Conservation (phyloP, 2,113 vertebrate species). For the Epinephelus lanceolatus region DNA sequence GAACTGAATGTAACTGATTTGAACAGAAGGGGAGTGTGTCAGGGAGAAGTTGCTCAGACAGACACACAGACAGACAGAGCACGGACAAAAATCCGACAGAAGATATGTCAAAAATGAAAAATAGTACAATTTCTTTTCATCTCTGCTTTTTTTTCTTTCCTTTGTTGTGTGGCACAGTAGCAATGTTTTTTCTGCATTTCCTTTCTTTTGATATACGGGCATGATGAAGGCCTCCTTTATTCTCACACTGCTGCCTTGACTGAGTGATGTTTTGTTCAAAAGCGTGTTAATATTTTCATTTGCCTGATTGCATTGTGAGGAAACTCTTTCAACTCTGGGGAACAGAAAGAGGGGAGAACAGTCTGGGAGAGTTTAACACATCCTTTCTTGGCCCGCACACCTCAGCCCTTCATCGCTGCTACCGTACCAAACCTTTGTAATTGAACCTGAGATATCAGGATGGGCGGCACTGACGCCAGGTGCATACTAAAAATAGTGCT, state of each 20-base stretch:
- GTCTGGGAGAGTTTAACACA: slow-evolving; percentile 31
- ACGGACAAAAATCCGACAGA: slow-evolving; percentile 28
- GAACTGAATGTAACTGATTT: slow-evolving; percentile 47
- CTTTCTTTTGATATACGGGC: slow-evolving; percentile 36
- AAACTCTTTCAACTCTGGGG: slow-evolving; percentile 44
- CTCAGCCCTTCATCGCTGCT: slow-evolving; percentile 28
- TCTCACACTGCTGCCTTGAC: slow-evolving; percentile 29
- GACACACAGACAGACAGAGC: slow-evolving; percentile 18
- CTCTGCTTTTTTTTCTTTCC: slow-evolving; percentile 30
- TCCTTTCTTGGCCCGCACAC: slow-evolving; percentile 38
- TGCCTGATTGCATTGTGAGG: slow-evolving; percentile 53
- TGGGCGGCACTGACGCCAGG: slow-evolving; percentile 71
- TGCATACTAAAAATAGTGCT: slow-evolving; percentile 80
- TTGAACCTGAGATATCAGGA: slow-evolving; percentile 68
- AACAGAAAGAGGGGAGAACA: slow-evolving; percentile 9
- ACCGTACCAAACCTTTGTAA: slow-evolving; percentile 56
- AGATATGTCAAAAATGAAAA: slow-evolving; percentile 64
- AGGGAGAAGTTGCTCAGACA: slow-evolving; percentile 2
- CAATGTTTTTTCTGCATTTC: slow-evolving; percentile 26
- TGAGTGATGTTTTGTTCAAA: slow-evolving; percentile 63
- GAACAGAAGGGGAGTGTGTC: slow-evolving; percentile 32
- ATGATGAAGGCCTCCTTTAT: slow-evolving; percentile 52
- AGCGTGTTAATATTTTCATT: slow-evolving; percentile 64
- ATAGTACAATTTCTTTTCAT: slow-evolving; percentile 57
- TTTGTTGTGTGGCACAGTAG: slow-evolving; percentile 26